Percentiles rank a stretch among this genome's conserved stretches.
Evolutionary conservation across 2,113 vertebrate genomes (phyloP).

Genomic region (Catharus fuscescens): DNA sequence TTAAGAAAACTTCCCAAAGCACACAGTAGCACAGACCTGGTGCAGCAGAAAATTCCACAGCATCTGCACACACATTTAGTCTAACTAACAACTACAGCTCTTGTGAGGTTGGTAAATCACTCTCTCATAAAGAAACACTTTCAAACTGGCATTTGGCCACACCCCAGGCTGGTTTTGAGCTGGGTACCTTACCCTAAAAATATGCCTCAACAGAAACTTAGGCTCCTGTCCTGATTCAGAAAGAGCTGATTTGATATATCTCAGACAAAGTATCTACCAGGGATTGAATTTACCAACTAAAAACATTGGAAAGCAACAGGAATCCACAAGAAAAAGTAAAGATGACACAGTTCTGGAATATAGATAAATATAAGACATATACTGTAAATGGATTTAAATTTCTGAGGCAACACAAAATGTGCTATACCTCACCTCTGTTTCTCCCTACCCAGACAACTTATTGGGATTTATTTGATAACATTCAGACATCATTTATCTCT

Average conservation of each 20-base stretch:
- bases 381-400: conserved; percentile 7
- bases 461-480: not conserved
- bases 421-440: not conserved
- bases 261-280: not conserved
- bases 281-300: not conserved
- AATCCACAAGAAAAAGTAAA: not conserved
- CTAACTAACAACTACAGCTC: not conserved
- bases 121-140: not conserved
- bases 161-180: not conserved
- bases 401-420: not conserved
- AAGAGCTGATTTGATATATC: not conserved
- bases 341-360: not conserved
- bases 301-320: conserved; percentile 8
- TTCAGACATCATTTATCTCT: not conserved
- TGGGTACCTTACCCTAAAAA: not conserved
- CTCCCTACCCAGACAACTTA: not conserved
- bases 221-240: not conserved
- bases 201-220: not conserved
- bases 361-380: not conserved
- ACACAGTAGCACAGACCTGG: not conserved
- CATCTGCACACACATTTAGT: not conserved
- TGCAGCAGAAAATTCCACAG: not conserved
- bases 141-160: not conserved
- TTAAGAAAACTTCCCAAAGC: not conserved
- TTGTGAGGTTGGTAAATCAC: not conserved